Base-by-base conservation (phyloP, 1,140 invertebrate genomes). In the Zaprionus capensis region DNA sequence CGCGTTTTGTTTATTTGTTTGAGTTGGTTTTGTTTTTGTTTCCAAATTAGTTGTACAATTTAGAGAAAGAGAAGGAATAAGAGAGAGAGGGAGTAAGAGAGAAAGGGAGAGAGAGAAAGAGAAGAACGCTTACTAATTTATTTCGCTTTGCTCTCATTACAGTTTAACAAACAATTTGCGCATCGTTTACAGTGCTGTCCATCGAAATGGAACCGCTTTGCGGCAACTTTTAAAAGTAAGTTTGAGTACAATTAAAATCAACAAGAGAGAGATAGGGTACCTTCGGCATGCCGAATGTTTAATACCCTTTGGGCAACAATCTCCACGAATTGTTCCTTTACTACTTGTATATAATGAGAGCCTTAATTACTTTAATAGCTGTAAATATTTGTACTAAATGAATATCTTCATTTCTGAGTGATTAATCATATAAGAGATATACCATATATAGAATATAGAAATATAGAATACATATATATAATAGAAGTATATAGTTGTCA, bases 1-100 rank as follows among this genome's bases (percentile, higher is more conserved):
- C 66, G 59, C 63, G 59, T 56, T 91, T 91, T 81, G 81, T 85
- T 81, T 81, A 75, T 82, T 77, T 72, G 58, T 55, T 78, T 76
- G 55, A 69, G 53, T 73, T 46, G 41, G 44, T 73, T 78, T 80
- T 83, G 72, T 53, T 63, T 67, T 31, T 62, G 46, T 36, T 38
- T 63, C 31, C 49, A 71, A 91, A 90, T 87, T 91, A 91, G 87
- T 87, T 91, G 65, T 70, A 84, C 65, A 34, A 34, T 34, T 26
- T 26, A 26, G 24, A 26, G 24, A 26, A 26, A 26, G 2, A 26
- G 24, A 26, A 26, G 4, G 24, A 26, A 26, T 26, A 26, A 20
- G 12, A 12, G n/a, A 7, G 41, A 17, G 41, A 46, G 6, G 1
- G 41, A 15, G 15, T n/a, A 15, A 17, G 15, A n/a, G 15, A 6